Base-by-base conservation (phyloP, 1,140 invertebrate species). In the Calliphora vicina region DNA sequence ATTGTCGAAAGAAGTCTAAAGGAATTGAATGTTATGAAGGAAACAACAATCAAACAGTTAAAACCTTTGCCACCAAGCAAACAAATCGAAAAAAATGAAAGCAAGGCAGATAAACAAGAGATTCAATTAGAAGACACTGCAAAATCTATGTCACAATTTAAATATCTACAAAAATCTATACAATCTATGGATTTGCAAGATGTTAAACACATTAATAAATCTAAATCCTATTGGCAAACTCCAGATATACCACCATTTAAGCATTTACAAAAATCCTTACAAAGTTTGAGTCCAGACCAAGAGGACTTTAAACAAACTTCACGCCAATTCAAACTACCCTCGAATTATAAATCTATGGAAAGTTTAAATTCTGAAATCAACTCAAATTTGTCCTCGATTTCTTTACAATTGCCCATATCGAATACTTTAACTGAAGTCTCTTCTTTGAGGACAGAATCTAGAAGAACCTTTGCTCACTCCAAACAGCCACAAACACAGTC, bases 351-450 rank as follows among this genome's bases (percentile, higher is more conserved):
- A 61, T 81, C 80, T 5, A 23, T 43, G 74, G 74, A 78, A 25
- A 78, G 74, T 25, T 43, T 78, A 43, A 43, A 43, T 25, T 83
- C 84, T 2, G 83, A 84, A 78, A 78, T 78, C 25, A 43, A 23
- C 12, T 83, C 84, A 1, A 84, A 84, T 80, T 84, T 83, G 15
- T 81, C 76, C 12, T 83, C 82, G 1, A 81, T 83, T 4, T 80
- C 82, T 1, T 13, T 85, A 17, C 71, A 83, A 26, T 2, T 85
- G 23, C 73, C 85, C 1, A 73, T 80, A 43, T 82, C 83, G 17
- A 84, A 84, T 83, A 84, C 84, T 43, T 43, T 84, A 35, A 84
- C 84, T 0, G 84, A 85, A 26, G 61, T 85, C 1, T 84, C 83
- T 15, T 85, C 84, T 3, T 57, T 85, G 20, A 35, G 74, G 43